Percentiles rank a stretch among this genome's conserved stretches.
These are phyloP conservation scores for Oenanthe melanoleuca DNA, from an alignment of 2,113 vertebrate species.

Conservation along the genomic window DNA sequence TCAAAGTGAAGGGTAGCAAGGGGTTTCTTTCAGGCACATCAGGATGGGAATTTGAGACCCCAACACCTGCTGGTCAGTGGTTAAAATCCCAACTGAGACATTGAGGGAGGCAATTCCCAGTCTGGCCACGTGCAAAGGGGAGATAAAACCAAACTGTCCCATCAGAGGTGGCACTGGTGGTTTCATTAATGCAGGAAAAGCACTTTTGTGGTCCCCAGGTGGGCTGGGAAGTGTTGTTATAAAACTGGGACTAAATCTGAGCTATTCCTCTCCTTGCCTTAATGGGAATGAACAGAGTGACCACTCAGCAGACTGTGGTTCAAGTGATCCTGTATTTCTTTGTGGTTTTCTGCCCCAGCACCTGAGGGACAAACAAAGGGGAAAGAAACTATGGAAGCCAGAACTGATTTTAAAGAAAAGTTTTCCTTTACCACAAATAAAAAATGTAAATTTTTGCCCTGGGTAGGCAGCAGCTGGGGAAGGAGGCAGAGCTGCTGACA, in stretches of 20 bases:
- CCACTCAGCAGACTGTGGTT: not conserved
- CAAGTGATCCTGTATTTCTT: not conserved
- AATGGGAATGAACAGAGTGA: not conserved
- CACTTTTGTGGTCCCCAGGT: constrained; percentile 22
- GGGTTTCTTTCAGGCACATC: not conserved
- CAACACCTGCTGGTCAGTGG: accelerated
- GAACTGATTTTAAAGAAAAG: not conserved
- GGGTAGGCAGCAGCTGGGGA: not conserved
- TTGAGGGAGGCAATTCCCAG: not conserved
- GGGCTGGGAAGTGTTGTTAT: constrained; percentile 36
- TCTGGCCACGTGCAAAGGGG: not conserved
- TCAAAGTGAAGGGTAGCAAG: not conserved
- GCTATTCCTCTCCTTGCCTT: constrained; percentile 14
- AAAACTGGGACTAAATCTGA: constrained; percentile 55
- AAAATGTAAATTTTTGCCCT: not conserved
- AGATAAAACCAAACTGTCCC: constrained; percentile 33
- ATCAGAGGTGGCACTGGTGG: not conserved
- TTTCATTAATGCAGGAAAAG: constrained; percentile 23
- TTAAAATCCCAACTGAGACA: not conserved
- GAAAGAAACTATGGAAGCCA: not conserved
- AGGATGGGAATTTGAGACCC: not conserved
- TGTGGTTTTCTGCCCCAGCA: not conserved
- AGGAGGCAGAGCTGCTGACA: not conserved
- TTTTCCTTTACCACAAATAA: not conserved
- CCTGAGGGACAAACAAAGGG: not conserved